A percentile compares a stretch with the other conserved stretches of the same genome.
These are phyloP conservation scores for Amiota mariae DNA, from an alignment of 2,888 invertebrate species.

Conservation along the genomic window DNA sequence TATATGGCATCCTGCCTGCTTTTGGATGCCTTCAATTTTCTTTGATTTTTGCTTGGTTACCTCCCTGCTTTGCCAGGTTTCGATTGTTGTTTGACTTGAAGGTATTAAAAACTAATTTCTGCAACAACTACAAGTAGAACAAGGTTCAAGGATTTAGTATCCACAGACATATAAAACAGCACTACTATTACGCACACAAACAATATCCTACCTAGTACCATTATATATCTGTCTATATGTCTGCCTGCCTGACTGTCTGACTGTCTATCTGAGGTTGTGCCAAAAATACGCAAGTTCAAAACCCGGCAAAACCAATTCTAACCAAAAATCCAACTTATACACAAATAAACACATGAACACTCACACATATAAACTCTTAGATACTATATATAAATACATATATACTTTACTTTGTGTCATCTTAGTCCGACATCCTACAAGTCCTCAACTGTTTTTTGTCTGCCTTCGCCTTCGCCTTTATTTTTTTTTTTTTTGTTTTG, in stretches of 20 bases:
- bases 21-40: neutral
- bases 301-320: neutral
- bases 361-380: neutral
- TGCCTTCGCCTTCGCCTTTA: no score
- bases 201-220: conserved; percentile 15
- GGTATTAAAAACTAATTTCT: conserved; percentile 68
- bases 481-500: no score
- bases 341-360: neutral
- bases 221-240: conserved; percentile 23
- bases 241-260: conserved; percentile 62
- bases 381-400: neutral
- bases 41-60: conserved; percentile 14
- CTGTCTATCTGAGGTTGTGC: conserved; percentile 50
- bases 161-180: conserved; percentile 32
- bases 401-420: conserved; percentile 16
- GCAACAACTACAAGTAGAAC: conserved; percentile 44
- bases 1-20: conserved; percentile 15
- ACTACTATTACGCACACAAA: neutral
- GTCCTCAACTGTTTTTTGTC: neutral
- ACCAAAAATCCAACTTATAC: neutral
- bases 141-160: no score
- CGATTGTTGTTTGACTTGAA: conserved; percentile 63
- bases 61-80: conserved; percentile 46
- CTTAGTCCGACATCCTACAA: neutral
- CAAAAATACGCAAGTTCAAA: conserved; percentile 19